A percentile compares a stretch with the other conserved stretches of the same genome.
Conservation (phyloP, 2,888 invertebrate species). For the Noctua pronuba region DNA sequence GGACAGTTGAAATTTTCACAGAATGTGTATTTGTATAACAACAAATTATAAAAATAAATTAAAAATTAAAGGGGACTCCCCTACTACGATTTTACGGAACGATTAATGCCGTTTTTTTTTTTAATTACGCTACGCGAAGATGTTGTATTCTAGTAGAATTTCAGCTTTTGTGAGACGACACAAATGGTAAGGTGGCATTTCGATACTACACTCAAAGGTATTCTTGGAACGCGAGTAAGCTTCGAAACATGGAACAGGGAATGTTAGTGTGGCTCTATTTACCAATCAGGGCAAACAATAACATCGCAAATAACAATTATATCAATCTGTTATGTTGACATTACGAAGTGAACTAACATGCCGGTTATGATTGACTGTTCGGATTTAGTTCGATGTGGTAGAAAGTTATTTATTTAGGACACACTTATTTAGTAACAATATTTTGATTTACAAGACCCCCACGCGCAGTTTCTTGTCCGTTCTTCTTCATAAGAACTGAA, state of each 20-base stretch:
- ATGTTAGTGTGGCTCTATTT: conserved; percentile 21
- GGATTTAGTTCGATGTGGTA: not conserved
- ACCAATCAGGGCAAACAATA: conserved; percentile 23
- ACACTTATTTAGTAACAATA: not conserved
- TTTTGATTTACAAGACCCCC: not conserved
- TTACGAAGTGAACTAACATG: not conserved
- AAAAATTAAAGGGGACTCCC: no score
- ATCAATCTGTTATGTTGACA: conserved; percentile 26
- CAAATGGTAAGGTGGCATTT: not conserved
- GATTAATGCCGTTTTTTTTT: not conserved
- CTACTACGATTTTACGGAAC: no score
- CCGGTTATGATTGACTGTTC: not conserved
- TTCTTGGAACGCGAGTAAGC: conserved; percentile 16
- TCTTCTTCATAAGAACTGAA: not conserved
- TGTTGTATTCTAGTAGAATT: not conserved
- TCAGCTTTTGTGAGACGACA: no score
- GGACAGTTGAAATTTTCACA: no score
- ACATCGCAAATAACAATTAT: conserved; percentile 13
- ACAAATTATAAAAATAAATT: no score
- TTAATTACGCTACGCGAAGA: no score
- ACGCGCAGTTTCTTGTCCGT: not conserved
- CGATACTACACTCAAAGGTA: not conserved
- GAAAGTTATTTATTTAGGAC: not conserved
- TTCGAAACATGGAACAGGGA: conserved; percentile 1
- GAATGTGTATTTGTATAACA: no score